Base-by-base conservation (phyloP, 2,797 vertebrate species). In the Cirrhinus mrigala region DNA sequence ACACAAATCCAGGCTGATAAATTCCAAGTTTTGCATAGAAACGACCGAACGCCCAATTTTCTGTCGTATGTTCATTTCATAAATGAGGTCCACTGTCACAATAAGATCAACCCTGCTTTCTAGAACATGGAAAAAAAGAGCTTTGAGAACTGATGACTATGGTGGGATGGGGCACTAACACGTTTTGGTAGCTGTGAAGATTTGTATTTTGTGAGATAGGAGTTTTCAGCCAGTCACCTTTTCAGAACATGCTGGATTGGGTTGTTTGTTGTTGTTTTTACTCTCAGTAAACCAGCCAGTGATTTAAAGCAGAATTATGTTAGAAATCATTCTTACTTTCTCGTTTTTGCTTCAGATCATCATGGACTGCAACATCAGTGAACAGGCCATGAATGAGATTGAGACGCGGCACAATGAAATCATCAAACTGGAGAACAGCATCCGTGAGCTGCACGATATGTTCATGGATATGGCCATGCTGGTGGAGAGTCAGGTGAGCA, bases 391-490 rank as follows among this genome's bases (percentile, higher is more conserved):
- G 91, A 98, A 97, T 0, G 97, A 98, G 94, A 98, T 98, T 0
- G 97, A 98, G 94, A 97, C 97, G 64, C 94, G 96, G 85, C 97
- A 98, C 94, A 98, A 96, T 1, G 97, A 98, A 95, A 98, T 98
- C 94, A 97, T 98, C 93, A 98, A 98, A 89, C 94, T 98, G 95
- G 97, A 98, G 90, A 98, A 95, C 92, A 98, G 96, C 93, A 98
- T 98, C 92, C 96, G 97, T 0, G 97, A 98, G 93, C 95, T 98
- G 85, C 97, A 98, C 0, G 97, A 98, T 94, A 98, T 98, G 97
- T 98, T 98, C 4, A 95, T 98, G 69, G 97, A 98, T 94, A 98
- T 98, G 97, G 97, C 97, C 88, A 98, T 98, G 97, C 94, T 98
- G 69, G 97, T 98, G 54, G 97, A 98, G 90, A 98, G 96, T 90